These are phyloP conservation scores for Macroteleia sp. DNA, from an alignment of 2,888 invertebrate species.

Conservation along the genomic window DNA sequence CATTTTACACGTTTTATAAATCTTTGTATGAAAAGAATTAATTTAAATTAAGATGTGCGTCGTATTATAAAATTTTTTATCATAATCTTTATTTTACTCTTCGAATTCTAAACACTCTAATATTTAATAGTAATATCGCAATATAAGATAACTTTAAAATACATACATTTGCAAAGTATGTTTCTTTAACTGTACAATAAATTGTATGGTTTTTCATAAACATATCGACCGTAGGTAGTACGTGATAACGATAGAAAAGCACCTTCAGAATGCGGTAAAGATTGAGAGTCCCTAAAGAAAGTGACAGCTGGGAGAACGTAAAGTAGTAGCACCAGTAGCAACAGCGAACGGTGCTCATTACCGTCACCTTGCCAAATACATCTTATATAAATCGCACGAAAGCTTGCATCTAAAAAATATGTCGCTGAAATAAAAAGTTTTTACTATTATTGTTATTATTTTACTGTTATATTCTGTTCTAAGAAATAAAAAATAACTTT, in stretches of 20 bases:
- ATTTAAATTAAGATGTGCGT: no score
- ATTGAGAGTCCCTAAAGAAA: slow-evolving; percentile 71
- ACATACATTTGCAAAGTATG: no score
- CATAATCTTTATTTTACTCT: no score
- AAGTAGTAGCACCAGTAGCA: slow-evolving; percentile 64
- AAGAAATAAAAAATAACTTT: no score
- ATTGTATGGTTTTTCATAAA: slow-evolving; percentile 7
- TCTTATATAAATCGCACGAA: slow-evolving; percentile 47
- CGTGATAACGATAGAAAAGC: slow-evolving; percentile 51
- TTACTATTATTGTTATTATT: no score
- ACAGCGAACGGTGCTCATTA: slow-evolving; percentile 69
- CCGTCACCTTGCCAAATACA: slow-evolving; percentile 70
- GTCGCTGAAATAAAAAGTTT: slow-evolving; percentile 42
- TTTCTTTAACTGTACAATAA: not conserved
- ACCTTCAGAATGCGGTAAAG: slow-evolving; percentile 55
- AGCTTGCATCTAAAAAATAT: slow-evolving; percentile 49
- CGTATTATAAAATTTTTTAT: no score
- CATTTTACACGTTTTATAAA: no score
- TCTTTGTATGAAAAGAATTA: no score
- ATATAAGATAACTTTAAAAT: no score
- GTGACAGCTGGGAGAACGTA: slow-evolving; percentile 76
- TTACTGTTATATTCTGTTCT: no score
- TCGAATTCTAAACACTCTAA: no score
- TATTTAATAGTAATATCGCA: no score
- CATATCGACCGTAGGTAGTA: slow-evolving; percentile 20